Evolutionary conservation across 2,113 vertebrate species (phyloP), one percentile per base, ranked within the genome.

Genomic region (Epinephelus cyanopodus): DNA sequence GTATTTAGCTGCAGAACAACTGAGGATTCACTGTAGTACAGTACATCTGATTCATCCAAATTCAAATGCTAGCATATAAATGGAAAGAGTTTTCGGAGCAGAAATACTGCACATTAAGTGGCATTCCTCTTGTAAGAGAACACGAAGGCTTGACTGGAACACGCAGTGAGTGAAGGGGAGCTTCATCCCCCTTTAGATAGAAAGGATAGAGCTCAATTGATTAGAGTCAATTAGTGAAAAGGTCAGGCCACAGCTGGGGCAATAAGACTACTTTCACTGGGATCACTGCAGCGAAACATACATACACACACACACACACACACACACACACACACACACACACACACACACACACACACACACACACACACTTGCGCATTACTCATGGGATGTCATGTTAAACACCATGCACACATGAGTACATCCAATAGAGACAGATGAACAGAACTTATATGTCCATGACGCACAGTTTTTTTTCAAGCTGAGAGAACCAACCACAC

Each of bases 161-260:
- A 76, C 27, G 66, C 67, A 50, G 77, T 1, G 76, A 82, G 72
- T 72, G 68, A 82, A 78, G 78, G 80, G 78, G 47, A 79, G 70
- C 77, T 47, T 62, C 53, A 47, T 71, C 42, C 52, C 74, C 76
- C 53, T 76, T 85, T 33, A 75, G 79, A 90, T 83, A 69, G 65
- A 79, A 57, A 60, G 33, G 69, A 82, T 45, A 45, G 79, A 83
- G 81, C 82, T 87, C 86, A 63, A 93, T 92, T 92, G 92, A 92
- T 92, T 90, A 67, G 83, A 88, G 80, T 92, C 89, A 93, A 92
- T 92, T 92, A 92, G 92, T 74, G 82, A 87, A 92, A 93, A 93
- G 87, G 89, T 93, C 88, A 88, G 89, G 74, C 63, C 89, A 85
- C 89, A 85, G 90, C 82, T 86, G 92, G 87, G 70, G 77, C 78